phyloP scores from a whole-genome alignment of 2,888 invertebrate genomes.

The Teleiodes luculella region DNA sequence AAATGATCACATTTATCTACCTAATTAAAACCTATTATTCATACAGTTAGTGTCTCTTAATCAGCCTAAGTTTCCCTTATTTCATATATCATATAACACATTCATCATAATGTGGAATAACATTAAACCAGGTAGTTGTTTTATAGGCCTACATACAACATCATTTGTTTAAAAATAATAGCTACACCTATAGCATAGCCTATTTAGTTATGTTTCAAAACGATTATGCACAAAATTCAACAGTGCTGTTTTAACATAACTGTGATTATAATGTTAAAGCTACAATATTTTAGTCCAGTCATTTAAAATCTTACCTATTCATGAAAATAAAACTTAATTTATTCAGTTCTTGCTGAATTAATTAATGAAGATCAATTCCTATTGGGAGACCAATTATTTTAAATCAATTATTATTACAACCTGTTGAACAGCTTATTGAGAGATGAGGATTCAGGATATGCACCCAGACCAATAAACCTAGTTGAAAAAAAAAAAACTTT shows the following conservation, averaged over 20 bases:
- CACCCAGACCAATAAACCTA: no score
- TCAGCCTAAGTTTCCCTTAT: neutral
- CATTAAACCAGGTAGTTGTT: no score
- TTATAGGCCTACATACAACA: neutral
- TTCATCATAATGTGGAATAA: neutral
- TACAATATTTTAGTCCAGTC: neutral
- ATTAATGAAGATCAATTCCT: no score
- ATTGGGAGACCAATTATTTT: no score
- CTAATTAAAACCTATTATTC: neutral
- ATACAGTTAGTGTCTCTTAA: neutral
- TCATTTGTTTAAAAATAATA: neutral
- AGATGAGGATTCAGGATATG: no score
- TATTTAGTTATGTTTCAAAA: no score
- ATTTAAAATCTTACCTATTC: neutral
- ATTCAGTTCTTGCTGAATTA: no score
- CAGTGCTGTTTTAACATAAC: neutral
- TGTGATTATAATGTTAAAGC: constrained; percentile 1
- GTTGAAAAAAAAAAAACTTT: no score
- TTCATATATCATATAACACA: neutral
- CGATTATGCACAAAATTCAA: neutral
- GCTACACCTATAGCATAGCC: no score
- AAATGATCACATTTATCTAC: constrained; percentile 14
- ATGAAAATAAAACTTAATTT: no score
- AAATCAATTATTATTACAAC: no score
- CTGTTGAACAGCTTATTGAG: no score